Percentiles rank a stretch among this genome's conserved stretches.
These are phyloP conservation scores for Spheniscus humboldti DNA, from an alignment of 2,797 vertebrate species.

Conservation along the genomic window DNA sequence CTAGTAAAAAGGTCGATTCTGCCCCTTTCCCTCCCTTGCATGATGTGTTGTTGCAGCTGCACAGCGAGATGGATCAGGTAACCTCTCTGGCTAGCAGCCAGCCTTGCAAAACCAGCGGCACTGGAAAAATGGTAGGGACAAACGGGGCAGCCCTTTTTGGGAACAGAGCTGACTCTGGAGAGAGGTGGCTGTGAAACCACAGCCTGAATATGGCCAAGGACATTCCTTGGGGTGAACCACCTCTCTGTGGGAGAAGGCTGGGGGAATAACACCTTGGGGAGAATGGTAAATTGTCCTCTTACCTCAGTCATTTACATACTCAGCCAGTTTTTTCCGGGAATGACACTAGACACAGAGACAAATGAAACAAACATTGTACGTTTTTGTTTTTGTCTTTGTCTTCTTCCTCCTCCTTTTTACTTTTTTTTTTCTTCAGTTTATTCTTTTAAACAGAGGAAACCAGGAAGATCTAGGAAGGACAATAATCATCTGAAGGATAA, in stretches of 20 bases:
- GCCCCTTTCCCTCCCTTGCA: background rate
- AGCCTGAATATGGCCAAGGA: rapidly evolving
- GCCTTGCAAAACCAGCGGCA: background rate
- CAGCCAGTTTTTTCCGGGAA: background rate
- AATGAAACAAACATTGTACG: background rate
- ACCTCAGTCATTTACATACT: background rate
- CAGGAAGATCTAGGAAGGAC: background rate
- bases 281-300: background rate
- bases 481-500: background rate
- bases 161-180: background rate
- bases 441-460: background rate
- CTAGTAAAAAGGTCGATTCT: background rate
- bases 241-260: background rate
- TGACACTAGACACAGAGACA: background rate
- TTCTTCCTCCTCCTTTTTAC: background rate
- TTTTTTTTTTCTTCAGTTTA: background rate
- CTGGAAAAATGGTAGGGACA: background rate
- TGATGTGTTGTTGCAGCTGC: background rate
- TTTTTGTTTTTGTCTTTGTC: background rate
- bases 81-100: background rate
- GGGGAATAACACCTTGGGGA: background rate
- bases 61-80: background rate
- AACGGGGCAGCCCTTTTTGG: background rate
- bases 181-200: background rate
- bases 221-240: background rate